Evolutionary conservation across 2,113 vertebrate species (phyloP), one percentile per base, ranked within the genome.

Genomic region (Colaptes auratus): DNA sequence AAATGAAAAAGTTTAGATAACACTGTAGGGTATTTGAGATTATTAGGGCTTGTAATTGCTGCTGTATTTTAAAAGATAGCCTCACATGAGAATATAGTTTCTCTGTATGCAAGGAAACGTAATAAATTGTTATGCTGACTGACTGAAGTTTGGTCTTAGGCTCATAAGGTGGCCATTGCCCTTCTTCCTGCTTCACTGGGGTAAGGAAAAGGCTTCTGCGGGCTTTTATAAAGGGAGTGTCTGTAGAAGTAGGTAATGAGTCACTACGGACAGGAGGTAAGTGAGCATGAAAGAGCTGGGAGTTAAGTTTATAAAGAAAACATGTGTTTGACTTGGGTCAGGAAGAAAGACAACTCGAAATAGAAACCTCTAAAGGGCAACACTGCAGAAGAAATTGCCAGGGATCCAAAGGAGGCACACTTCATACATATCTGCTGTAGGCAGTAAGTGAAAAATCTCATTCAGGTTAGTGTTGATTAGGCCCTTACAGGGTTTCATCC

Each of bases 191-290:
- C 77, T 86, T 67, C 28, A 8, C 0, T 75, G 58, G 31, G 53
- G 12, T 76, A 60, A 72, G 44, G 23, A 48, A 69, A 79, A 91
- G 42, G 35, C 42, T 91, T 88, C 67, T 88, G 2, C 33, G 61
- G 58, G 42, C 64, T 66, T 89, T 88, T 90, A 60, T 91, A 44
- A 82, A 77, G 89, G 83, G 64, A 82, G 60, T 90, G 80, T 35
- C 71, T 93, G 64, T 89, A 58, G 77, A 85, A 86, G 91, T 17
- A 78, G 31, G 67, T 90, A 86, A 80, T 87, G 82, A 93, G 82
- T 92, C 88, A 89, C 44, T 74, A 8, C 20, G 85, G 64, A 5
- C 48, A 71, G 31, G 13, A 66, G 61, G 15, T 71, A 71, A 75
- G 66, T 36, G 9, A 90, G 15, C 31, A 18, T 65, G 25, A 79